Conservation (phyloP, 2,113 vertebrate genomes). For the Lagopus leucura region DNA sequence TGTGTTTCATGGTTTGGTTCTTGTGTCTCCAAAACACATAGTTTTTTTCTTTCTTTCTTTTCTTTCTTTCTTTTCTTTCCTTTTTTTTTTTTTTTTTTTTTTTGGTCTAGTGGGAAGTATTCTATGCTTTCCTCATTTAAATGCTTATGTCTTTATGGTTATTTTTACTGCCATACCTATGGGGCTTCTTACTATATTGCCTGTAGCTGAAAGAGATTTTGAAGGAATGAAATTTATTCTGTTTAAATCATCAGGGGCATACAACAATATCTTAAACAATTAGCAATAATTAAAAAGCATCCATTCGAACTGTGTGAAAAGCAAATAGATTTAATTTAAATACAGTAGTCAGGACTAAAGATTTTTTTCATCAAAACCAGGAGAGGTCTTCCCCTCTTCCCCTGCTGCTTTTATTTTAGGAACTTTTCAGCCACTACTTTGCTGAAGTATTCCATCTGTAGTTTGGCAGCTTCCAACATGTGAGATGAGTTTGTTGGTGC, state of each 20-base stretch:
- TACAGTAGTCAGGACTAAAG: slow-evolving; percentile 52
- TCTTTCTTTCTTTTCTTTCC: no score
- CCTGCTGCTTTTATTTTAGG: not conserved
- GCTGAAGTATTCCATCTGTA: not conserved
- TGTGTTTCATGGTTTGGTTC: slow-evolving; percentile 83
- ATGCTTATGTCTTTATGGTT: slow-evolving; percentile 74
- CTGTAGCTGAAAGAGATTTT: slow-evolving; percentile 74
- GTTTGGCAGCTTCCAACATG: not conserved
- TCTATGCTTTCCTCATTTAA: slow-evolving; percentile 71
- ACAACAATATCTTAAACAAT: slow-evolving; percentile 78
- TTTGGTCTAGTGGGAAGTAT: slow-evolving; percentile 41
- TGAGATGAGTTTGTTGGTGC: not conserved
- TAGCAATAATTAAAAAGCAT: slow-evolving; percentile 82
- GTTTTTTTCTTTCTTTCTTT: not conserved
- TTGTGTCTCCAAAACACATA: slow-evolving; percentile 80
- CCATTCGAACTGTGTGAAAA: slow-evolving; percentile 73
- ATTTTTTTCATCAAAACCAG: slow-evolving; percentile 35
- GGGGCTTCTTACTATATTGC: slow-evolving; percentile 74
- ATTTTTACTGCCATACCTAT: slow-evolving; percentile 76
- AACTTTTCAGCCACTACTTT: slow-evolving; percentile 17
- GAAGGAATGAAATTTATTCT: slow-evolving; percentile 75
- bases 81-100: not conserved
- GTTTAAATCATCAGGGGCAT: slow-evolving; percentile 71
- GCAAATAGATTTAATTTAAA: slow-evolving; percentile 78
- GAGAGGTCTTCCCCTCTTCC: not conserved